A percentile compares a stretch with the other conserved stretches of the same genome.
phyloP scores from a whole-genome alignment of 1,140 invertebrate genomes.

The Diachasmimorpha longicaudata region DNA sequence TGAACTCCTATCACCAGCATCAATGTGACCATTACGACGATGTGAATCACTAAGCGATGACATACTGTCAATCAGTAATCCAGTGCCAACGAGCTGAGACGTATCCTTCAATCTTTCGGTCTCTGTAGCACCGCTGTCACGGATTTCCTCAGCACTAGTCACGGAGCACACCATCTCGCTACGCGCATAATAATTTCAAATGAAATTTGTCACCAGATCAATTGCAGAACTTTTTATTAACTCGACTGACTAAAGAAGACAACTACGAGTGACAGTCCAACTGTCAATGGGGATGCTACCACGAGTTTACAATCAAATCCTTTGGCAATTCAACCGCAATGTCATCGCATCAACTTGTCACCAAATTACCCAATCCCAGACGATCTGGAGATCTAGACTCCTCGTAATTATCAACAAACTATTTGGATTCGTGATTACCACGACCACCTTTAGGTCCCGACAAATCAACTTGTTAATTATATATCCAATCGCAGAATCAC shows the following conservation, averaged over 20 bases:
- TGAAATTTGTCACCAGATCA: neutral
- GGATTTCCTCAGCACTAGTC: conserved; percentile 46
- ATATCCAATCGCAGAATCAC: neutral
- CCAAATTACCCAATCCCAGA: too few relatives aligned
- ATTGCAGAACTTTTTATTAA: neutral
- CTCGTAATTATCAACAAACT: too few relatives aligned
- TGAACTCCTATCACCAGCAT: conserved; percentile 54
- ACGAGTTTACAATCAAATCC: too few relatives aligned
- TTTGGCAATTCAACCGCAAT: too few relatives aligned
- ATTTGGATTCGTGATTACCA: too few relatives aligned
- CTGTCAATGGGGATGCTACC: too few relatives aligned
- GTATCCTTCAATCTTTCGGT: conserved; percentile 25
- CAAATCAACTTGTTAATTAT: neutral
- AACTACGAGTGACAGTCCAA: too few relatives aligned
- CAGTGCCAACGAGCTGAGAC: conserved; percentile 9
- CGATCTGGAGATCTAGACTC: too few relatives aligned
- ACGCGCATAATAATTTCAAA: conserved; percentile 54
- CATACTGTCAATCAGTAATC: conserved; percentile 32
- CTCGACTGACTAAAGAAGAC: too few relatives aligned
- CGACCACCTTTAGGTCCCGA: too few relatives aligned
- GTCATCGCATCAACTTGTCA: too few relatives aligned
- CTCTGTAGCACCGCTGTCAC: conserved; percentile 35
- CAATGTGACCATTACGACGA: conserved; percentile 36
- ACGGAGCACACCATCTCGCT: conserved; percentile 63
- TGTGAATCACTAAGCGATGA: conserved; percentile 54